phyloP scores from a whole-genome alignment of 1,140 invertebrate genomes.

The Pygmarrhopalites habei region DNA sequence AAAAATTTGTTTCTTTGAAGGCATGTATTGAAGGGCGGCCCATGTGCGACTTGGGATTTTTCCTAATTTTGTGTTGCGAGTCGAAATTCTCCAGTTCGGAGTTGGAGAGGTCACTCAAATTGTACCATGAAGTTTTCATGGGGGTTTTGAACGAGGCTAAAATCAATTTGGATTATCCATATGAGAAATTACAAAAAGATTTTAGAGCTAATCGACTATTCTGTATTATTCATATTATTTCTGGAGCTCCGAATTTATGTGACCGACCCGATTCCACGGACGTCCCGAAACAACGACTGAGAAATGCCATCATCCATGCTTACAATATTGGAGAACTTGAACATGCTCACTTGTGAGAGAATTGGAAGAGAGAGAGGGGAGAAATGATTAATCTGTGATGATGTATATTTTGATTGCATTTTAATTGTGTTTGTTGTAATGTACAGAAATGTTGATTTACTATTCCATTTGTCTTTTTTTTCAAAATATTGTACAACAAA shows the following conservation, averaged over 20 bases:
- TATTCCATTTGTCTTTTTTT: too few relatives aligned
- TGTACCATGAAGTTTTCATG: constrained; percentile 16
- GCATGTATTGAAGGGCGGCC: constrained; percentile 13
- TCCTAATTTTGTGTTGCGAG: constrained; percentile 15
- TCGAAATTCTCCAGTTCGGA: not conserved
- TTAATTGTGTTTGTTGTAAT: too few relatives aligned
- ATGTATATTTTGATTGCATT: too few relatives aligned
- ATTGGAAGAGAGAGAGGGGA: too few relatives aligned
- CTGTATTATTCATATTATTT: constrained; percentile 15
- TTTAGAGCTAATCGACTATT: not conserved
- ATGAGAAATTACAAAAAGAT: constrained; percentile 16
- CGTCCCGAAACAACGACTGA: not conserved
- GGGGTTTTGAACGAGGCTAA: not conserved
- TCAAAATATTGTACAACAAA: too few relatives aligned
- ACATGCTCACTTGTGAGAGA: too few relatives aligned
- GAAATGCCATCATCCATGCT: not conserved
- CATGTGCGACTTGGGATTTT: constrained; percentile 12
- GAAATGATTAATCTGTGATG: too few relatives aligned
- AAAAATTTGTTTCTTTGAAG: too few relatives aligned
- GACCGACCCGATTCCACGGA: not conserved
- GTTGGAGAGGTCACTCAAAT: not conserved
- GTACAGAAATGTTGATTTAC: too few relatives aligned
- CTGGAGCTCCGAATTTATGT: constrained; percentile 1
- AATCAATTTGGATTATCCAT: not conserved
- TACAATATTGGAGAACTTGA: not conserved